Conservation (phyloP, 2,797 vertebrate genomes). For the Enteromius trimaculatus region DNA sequence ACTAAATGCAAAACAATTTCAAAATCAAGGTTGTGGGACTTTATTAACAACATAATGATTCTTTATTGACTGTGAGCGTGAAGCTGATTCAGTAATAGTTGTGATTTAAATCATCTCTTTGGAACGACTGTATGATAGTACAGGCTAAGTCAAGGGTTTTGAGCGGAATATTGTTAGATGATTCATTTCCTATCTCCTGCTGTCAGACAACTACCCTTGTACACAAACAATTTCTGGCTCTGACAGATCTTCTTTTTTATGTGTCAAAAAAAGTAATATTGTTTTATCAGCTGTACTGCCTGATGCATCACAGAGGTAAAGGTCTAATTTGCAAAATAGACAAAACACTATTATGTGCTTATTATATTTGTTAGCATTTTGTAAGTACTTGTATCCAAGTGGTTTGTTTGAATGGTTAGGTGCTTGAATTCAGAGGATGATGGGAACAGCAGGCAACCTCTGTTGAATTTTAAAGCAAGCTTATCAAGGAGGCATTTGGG, state of each 20-base stretch:
- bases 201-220: slow-evolving; percentile 11
- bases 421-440: neutral
- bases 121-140: neutral
- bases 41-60: neutral
- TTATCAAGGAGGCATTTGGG: slow-evolving; percentile 13
- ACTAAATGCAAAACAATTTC: neutral
- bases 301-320: slow-evolving; percentile 9
- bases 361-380: neutral
- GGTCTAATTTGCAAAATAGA: neutral
- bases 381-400: neutral
- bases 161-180: slow-evolving; percentile 16
- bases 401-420: neutral
- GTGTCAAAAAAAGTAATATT: slow-evolving; percentile 25
- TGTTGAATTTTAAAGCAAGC: slow-evolving; percentile 27
- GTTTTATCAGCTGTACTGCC: slow-evolving; percentile 12
- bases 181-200: slow-evolving; percentile 44
- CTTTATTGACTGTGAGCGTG: neutral
- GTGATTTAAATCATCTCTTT: neutral
- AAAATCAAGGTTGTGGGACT: neutral
- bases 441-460: neutral
- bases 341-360: neutral
- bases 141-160: neutral
- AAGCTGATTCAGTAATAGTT: slow-evolving; percentile 6
- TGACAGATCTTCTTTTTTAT: slow-evolving; percentile 42
- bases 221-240: slow-evolving; percentile 44